Conservation (phyloP, 2,797 vertebrate species). For the Jordanella pulchra region DNA sequence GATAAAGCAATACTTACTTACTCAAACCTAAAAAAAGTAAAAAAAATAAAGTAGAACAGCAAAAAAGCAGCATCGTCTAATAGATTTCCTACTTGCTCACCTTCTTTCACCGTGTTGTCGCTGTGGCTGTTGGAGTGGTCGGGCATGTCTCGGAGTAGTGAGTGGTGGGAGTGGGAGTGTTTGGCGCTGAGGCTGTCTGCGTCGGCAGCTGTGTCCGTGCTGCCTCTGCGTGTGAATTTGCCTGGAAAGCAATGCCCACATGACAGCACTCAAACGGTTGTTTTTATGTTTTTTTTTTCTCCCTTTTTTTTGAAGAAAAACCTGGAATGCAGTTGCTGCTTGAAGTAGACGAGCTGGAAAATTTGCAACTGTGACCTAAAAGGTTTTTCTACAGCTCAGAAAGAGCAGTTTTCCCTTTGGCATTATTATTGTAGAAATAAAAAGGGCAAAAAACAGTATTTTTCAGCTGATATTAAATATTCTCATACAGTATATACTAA, state of each 20-base stretch:
- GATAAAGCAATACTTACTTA: too few species aligned
- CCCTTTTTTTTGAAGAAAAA: not conserved
- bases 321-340: not conserved
- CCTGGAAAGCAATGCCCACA: constrained; percentile 72
- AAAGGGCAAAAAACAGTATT: too few species aligned
- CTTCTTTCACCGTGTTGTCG: constrained; percentile 92
- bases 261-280: not conserved
- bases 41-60: too few species aligned
- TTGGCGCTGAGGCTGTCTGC: constrained; percentile 91
- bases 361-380: not conserved
- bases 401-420: not conserved
- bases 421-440: not conserved
- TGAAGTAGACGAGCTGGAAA: not conserved
- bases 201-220: constrained; percentile 91
- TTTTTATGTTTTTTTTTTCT: too few species aligned
- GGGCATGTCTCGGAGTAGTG: constrained; percentile 88
- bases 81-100: constrained; percentile 69
- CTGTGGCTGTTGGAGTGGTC: constrained; percentile 97
- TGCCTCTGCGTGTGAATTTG: constrained; percentile 91
- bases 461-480: too few species aligned
- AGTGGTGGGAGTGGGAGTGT: constrained; percentile 96
- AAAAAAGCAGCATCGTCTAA: not conserved
- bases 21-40: too few species aligned
- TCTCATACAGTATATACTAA: too few species aligned
- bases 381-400: not conserved